Evolutionary conservation across 2,113 vertebrate species (phyloP), one percentile per base, ranked within the genome.

Genomic region (Lethenteron camtschaticum): DNA sequence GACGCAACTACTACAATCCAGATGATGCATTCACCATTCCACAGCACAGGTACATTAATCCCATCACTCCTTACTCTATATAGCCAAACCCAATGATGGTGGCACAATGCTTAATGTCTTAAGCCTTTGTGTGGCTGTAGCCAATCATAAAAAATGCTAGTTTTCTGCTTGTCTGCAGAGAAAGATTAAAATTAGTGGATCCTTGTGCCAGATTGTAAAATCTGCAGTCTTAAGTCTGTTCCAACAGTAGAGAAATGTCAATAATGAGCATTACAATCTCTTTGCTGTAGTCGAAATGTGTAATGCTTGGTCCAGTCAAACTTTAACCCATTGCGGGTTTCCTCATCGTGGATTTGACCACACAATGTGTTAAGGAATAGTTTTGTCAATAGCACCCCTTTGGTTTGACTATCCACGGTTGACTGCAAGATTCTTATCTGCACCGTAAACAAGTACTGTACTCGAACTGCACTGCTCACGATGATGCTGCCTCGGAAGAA

Each of bases 1-100:
- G 78, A 71, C 73, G 75, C 70, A 78, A 80, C 71, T 80, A 77
- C 74, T 81, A 77, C 56, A 78, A 73, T 69, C 79, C 78, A 57
- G 78, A 76, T 1, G 72, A 79, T 14, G 74, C 75, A 2, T 68
- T 80, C 75, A 72, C 76, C 69, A 77, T 82, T 72, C 78, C 77
- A 14, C 78, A 81, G 68, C 75, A 79, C 75, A 78, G 76, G 78
- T 77, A 77, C 18, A 77, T 11, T 7, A 11, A 16, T 66, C 9
- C n/a, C 24, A 66, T 24, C n/a, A 9, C 63, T 41, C 41, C 41
- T 41, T 41, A 41, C 41, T 41, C 41, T 41, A 41, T n/a, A n/a
- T 41, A 41, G 41, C 10, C 63, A 66, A 66, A 66, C n/a, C n/a
- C 63, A 16, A 11, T 66, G 10, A 8, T 66, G 9, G 59, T 63